phyloP scores from a whole-genome alignment of 2,113 vertebrate genomes.

The Tragelaphus scriptus region DNA sequence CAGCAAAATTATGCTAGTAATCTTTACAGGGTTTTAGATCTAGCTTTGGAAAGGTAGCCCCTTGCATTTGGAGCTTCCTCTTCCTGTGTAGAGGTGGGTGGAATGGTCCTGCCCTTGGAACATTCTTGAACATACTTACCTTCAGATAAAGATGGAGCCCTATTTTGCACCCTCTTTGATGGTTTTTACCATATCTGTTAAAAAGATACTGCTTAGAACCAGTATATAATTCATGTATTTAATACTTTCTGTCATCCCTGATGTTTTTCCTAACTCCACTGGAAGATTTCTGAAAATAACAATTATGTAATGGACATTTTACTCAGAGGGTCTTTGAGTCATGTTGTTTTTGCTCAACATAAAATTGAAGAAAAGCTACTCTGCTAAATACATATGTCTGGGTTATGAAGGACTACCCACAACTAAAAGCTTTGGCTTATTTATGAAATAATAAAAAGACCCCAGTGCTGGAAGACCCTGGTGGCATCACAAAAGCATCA shows the following conservation, averaged over 20 bases:
- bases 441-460: not conserved
- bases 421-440: not conserved
- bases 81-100: not conserved
- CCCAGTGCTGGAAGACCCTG: not conserved
- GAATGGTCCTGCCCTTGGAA: not conserved
- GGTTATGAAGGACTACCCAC: not conserved
- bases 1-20: not conserved
- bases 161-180: not conserved
- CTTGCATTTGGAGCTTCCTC: not conserved
- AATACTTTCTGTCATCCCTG: not conserved
- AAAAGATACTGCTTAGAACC: not conserved
- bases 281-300: not conserved
- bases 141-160: not conserved
- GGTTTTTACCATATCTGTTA: not conserved
- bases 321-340: not conserved
- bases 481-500: not conserved
- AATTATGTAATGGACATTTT: not conserved
- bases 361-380: not conserved
- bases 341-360: not conserved
- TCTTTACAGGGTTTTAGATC: not conserved
- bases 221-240: not conserved
- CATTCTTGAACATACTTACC: not conserved
- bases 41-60: not conserved
- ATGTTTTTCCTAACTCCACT: not conserved
- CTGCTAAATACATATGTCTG: not conserved